Conservation (phyloP, 2,888 invertebrate species). For the Meteorus cinctellus region DNA sequence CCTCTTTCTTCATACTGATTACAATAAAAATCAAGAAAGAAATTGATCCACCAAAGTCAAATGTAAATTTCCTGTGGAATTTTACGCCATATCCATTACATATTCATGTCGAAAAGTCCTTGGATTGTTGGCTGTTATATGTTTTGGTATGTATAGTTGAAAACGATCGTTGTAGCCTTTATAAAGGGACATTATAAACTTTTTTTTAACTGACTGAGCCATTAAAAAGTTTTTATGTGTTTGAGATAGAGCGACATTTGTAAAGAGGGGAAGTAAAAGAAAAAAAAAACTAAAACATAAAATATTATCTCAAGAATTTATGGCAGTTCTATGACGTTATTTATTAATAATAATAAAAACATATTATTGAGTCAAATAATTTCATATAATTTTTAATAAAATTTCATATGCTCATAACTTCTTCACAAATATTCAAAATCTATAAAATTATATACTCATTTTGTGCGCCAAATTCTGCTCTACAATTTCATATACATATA, state of each 20-base stretch:
- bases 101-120: not conserved
- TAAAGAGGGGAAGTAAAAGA: not conserved
- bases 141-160: not conserved
- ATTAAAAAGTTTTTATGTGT: conserved; percentile 53
- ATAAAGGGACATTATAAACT: conserved; percentile 49
- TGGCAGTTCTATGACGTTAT: not conserved
- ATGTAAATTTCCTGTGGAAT: no score
- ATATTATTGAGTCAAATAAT: not conserved
- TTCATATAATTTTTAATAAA: not conserved
- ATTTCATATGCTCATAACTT: not conserved
- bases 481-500: not conserved
- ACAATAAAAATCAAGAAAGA: no score
- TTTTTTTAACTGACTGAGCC: conserved; percentile 51
- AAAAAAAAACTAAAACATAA: not conserved
- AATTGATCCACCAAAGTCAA: no score
- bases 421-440: not conserved
- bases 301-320: conserved; percentile 7
- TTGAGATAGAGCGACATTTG: conserved; percentile 17
- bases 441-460: not conserved
- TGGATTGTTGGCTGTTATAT: conserved; percentile 4
- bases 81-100: not conserved
- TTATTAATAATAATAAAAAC: not conserved
- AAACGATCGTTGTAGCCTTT: conserved; percentile 22
- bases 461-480: not conserved
- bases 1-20: no score